Evolutionary conservation across 2,113 vertebrate species (phyloP), one percentile per base, ranked within the genome.

Genomic region (Cathartes aura): DNA sequence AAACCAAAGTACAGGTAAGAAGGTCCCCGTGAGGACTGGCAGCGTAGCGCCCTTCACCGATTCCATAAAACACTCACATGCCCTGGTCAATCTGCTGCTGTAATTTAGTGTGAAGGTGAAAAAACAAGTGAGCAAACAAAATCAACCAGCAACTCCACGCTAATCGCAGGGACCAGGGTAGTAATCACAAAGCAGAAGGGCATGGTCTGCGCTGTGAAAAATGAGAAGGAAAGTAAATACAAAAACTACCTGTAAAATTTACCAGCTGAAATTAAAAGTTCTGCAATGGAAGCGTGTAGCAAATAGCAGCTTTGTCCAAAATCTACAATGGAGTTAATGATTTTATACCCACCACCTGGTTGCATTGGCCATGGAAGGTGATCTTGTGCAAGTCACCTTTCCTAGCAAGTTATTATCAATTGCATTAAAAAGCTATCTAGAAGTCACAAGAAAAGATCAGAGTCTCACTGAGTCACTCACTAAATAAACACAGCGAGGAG

Each of bases 41-140:
- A 81, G 47, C 8, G 0, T 42, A 36, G 22, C 1, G 2, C 36
- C 89, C 43, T 26, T 90, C 75, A 47, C 87, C 32, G 12, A 34
- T 40, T 87, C 67, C 24, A 56, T 92, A 53, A 94, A 93, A 34
- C 87, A 48, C 67, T 62, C 10, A 27, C 16, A 2, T 71, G 73
- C 63, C 81, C 63, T 2, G 2, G 55, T 59, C 93, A 90, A 52
- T 90, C 81, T 42, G 36, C 75, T 53, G 48, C 52, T 94, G 87
- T 92, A 90, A 72, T 93, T 97, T 89, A 93, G 75, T 87, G 94
- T 62, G 87, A 97, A 90, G 91, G 60, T 92, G 96, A 82, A 96
- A 97, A 90, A 95, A 74, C 30, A 68, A 68, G 47, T 11, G 26
- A 92, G 47, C 60, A 56, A 89, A 79, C 22, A 78, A 90, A 79